These are phyloP conservation scores for Ormyrus pomaceus DNA, from an alignment of 2,888 invertebrate species.

Conservation along the genomic window DNA sequence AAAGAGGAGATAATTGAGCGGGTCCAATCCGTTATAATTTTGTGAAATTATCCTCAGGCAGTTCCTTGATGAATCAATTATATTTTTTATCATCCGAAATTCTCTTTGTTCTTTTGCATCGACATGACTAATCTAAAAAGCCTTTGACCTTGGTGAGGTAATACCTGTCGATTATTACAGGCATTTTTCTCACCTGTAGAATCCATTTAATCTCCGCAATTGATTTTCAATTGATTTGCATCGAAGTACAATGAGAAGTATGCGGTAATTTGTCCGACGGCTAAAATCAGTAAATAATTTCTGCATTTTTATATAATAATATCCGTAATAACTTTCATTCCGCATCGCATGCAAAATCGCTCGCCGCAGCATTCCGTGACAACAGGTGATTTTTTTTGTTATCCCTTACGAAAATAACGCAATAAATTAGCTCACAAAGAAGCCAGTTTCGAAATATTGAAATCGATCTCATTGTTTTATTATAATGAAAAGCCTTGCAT, in stretches of 20 bases:
- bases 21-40: constrained; percentile 1
- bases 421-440: too few species aligned
- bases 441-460: not conserved
- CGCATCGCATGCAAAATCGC: too few species aligned
- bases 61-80: constrained; percentile 24
- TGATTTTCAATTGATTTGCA: not conserved
- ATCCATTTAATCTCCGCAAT: not conserved
- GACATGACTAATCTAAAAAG: constrained; percentile 4
- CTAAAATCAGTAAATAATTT: too few species aligned
- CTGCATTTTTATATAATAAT: too few species aligned
- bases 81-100: not conserved
- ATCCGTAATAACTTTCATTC: too few species aligned
- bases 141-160: not conserved
- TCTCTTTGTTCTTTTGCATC: constrained; percentile 9
- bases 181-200: not conserved
- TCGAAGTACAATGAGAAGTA: not conserved
- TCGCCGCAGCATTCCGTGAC: too few species aligned
- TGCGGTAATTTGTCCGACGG: too few species aligned
- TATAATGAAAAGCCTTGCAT: not conserved
- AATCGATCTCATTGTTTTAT: constrained; percentile 1
- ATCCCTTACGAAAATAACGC: too few species aligned
- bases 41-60: not conserved
- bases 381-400: too few species aligned
- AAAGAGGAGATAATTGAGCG: too few species aligned
- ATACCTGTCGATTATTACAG: not conserved